Percentiles rank a stretch among this genome's conserved stretches.
These are phyloP conservation scores for Andricus curvator DNA, from an alignment of 2,888 invertebrate genomes.

Conservation along the genomic window DNA sequence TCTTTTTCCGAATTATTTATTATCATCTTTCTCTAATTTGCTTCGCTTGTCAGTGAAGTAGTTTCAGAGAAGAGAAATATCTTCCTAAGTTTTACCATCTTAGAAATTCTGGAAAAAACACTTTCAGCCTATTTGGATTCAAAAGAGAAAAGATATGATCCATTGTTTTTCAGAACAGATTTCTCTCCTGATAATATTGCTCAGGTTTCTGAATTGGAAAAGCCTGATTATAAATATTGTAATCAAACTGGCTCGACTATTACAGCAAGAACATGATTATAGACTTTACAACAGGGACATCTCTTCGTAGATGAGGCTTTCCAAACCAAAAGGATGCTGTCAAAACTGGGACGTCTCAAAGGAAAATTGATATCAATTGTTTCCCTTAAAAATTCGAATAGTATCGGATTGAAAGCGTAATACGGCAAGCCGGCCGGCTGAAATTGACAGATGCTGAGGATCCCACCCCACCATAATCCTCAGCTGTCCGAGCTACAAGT, in stretches of 20 bases:
- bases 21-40: background rate
- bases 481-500: conserved; percentile 30
- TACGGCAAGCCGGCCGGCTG: conserved; percentile 19
- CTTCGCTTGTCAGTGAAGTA: background rate
- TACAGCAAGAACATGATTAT: background rate
- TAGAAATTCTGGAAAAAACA: background rate
- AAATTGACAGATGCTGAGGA: conserved; percentile 35
- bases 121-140: too few species aligned
- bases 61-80: background rate
- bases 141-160: background rate
- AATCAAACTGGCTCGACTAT: background rate
- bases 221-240: background rate
- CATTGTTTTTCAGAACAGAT: background rate
- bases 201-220: background rate
- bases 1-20: background rate
- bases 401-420: conserved; percentile 26
- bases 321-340: background rate
- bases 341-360: conserved; percentile 18
- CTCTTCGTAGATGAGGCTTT: background rate
- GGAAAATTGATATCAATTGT: conserved; percentile 28
- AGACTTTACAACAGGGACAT: background rate
- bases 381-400: conserved; percentile 31
- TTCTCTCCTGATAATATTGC: background rate
- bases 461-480: conserved; percentile 24
- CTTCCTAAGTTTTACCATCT: background rate